phyloP scores from a whole-genome alignment of 2,888 invertebrate species.

The Drosophila phalerata region DNA sequence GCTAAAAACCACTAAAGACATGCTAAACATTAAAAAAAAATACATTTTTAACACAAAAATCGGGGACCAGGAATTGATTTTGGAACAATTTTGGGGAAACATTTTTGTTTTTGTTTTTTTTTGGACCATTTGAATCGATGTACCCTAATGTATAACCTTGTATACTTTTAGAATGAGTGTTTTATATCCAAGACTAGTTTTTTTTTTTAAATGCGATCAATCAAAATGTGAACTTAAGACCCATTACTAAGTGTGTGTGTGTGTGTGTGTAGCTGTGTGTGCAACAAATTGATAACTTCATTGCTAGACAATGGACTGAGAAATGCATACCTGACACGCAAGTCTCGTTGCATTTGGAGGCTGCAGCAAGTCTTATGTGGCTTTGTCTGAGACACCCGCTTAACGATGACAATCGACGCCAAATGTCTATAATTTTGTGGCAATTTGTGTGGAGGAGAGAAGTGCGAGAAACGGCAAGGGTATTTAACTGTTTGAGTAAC shows the following conservation, averaged over 20 bases:
- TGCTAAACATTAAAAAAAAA: too few species aligned
- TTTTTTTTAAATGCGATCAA: not conserved
- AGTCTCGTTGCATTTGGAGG: slow-evolving; percentile 17
- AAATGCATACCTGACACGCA: slow-evolving; percentile 37
- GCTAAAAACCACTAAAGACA: too few species aligned
- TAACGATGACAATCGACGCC: slow-evolving; percentile 27
- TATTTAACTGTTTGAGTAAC: slow-evolving; percentile 28
- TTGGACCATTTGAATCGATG: not conserved
- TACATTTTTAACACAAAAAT: too few species aligned
- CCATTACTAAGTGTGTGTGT: not conserved
- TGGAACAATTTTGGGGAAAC: too few species aligned
- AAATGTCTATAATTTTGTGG: slow-evolving; percentile 50
- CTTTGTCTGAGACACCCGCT: not conserved
- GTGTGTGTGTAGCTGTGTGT: slow-evolving; percentile 12
- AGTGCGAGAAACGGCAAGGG: not conserved
- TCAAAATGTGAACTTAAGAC: slow-evolving; percentile 13
- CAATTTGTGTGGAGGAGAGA: slow-evolving; percentile 10
- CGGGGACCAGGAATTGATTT: too few species aligned
- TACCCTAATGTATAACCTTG: not conserved
- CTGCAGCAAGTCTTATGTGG: not conserved
- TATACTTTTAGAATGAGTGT: not conserved
- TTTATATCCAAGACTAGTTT: slow-evolving; percentile 3
- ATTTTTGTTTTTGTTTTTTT: too few species aligned
- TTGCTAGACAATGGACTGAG: slow-evolving; percentile 22
- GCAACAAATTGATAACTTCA: slow-evolving; percentile 30